phyloP scores from a whole-genome alignment of 2,113 vertebrate genomes.

The Scomber scombrus region DNA sequence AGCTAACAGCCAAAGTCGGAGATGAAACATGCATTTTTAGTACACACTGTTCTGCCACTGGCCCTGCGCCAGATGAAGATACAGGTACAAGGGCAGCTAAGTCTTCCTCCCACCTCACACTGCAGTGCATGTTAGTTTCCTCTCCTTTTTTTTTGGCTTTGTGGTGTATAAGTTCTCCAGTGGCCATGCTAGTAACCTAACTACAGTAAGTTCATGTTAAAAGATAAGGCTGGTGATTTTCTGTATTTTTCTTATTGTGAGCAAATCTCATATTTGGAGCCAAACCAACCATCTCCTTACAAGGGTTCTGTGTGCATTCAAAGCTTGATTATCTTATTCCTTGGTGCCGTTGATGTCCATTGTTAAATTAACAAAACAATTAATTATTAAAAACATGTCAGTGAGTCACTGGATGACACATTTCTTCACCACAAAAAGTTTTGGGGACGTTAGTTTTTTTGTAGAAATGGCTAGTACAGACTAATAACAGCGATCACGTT shows the following conservation, averaged over 20 bases:
- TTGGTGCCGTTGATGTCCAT: too few relatives aligned
- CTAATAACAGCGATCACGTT: too few relatives aligned
- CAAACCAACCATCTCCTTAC: too few relatives aligned
- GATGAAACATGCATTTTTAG: slow-evolving; percentile 81
- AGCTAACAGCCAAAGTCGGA: slow-evolving; percentile 73
- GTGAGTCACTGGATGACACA: too few relatives aligned
- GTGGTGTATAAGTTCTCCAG: slow-evolving; percentile 73
- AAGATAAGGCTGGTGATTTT: not conserved
- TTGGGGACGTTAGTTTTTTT: too few relatives aligned
- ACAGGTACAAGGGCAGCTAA: slow-evolving; percentile 55
- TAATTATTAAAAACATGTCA: too few relatives aligned
- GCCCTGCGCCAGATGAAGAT: slow-evolving; percentile 53
- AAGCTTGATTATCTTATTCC: too few relatives aligned
- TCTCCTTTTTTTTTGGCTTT: slow-evolving; percentile 75
- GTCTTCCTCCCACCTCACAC: slow-evolving; percentile 52
- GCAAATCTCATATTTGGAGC: too few relatives aligned
- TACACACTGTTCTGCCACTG: slow-evolving; percentile 54
- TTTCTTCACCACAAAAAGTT: too few relatives aligned
- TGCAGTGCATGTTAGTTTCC: slow-evolving; percentile 51
- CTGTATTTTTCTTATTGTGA: not conserved
- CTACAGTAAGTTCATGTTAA: slow-evolving; percentile 12
- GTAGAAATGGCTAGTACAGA: too few relatives aligned
- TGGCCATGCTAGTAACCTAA: slow-evolving; percentile 57
- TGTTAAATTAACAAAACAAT: too few relatives aligned
- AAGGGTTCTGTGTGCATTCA: too few relatives aligned